Evolutionary conservation across 1,140 invertebrate species (phyloP).

Genomic region (Diprion similis): DNA sequence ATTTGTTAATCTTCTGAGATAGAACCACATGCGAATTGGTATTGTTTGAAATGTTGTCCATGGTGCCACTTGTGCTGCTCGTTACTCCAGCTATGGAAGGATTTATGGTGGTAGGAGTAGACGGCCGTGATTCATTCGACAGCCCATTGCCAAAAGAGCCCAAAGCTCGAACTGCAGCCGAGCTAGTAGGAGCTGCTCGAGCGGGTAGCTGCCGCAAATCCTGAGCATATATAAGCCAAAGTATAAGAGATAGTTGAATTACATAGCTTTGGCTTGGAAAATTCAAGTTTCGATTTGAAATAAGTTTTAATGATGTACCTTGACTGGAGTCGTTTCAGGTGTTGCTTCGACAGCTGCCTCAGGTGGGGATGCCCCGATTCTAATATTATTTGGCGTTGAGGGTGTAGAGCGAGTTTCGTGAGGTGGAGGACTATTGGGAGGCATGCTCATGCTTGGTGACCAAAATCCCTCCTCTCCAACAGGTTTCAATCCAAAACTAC

Average conservation of each 20-base stretch:
- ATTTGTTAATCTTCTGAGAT: slow-evolving; percentile 51
- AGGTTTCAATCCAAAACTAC: background rate
- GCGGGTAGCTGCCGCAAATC: slow-evolving; percentile 53
- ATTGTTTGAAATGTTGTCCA: background rate
- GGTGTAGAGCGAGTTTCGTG: slow-evolving; percentile 53
- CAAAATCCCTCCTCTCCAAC: slow-evolving; percentile 53
- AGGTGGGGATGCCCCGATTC: slow-evolving; percentile 70
- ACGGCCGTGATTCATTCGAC: slow-evolving; percentile 49
- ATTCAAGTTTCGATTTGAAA: too few relatives aligned
- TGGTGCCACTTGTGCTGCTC: slow-evolving; percentile 31
- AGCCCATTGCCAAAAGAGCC: slow-evolving; percentile 57
- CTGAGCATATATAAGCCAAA: slow-evolving; percentile 32
- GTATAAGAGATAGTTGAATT: too few relatives aligned
- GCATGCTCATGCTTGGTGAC: slow-evolving; percentile 56
- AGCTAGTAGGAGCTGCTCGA: slow-evolving; percentile 61
- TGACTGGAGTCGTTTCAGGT: slow-evolving; percentile 85
- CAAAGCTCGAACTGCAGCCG: slow-evolving; percentile 70
- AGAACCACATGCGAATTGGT: slow-evolving; percentile 30
- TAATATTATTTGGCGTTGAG: slow-evolving; percentile 52
- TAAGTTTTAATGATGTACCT: slow-evolving; percentile 61
- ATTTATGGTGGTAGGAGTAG: slow-evolving; percentile 49
- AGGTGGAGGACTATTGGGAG: slow-evolving; percentile 51
- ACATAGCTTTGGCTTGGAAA: too few relatives aligned
- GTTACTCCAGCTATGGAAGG: slow-evolving; percentile 22
- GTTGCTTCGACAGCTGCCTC: slow-evolving; percentile 88